Evolutionary conservation across 1,140 invertebrate species (phyloP), one percentile per base, ranked within the genome.

Genomic region (Rhagoletis pomonella): DNA sequence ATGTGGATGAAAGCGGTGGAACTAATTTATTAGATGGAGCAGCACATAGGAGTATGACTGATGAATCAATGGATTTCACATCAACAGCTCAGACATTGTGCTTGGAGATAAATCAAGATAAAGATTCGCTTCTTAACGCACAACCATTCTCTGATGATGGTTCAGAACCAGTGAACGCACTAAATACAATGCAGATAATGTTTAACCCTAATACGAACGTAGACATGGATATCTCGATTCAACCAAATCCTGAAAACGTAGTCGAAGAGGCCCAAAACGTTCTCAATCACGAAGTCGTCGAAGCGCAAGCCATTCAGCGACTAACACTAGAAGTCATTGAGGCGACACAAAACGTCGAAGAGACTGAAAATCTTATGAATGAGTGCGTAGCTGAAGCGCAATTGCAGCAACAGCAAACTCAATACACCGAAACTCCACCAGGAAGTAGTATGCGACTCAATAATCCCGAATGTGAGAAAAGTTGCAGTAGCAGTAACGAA

Each of bases 291-390:
- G 90, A 91, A 69, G 65, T 92, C 12, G 47, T 62, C n/a, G 62
- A 64, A 29, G 55, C 47, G 39, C 86, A 44, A 77, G 69, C 50
- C 39, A 42, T 14, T 9, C 87, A 87, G 44, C 62, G 44, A 12
- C 14, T 86, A 60, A 55, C 47, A 86, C 12, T 50, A 39, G 86
- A 19, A 10, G 1, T 55, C 12, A 59, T 9, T 62, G 55, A 60
- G 84, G 4, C 50, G 14, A 62, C 19, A 39, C 85, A 81, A 87
- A 87, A 87, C 29, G 77, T 19, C 17, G 91, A 92, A 90, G 91
- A 91, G 89, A 90, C 90, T 88, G 91, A 92, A 87, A 92, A 92
- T 87, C 89, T 88, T 64, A 89, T 92, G 73, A 92, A 92, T 77
- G 91, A 92, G 81, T 77, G 59, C 29, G 67, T 59, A 42, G 86